phyloP scores from a whole-genome alignment of 2,888 invertebrate species.

The Sarcophaga caerulescens region DNA sequence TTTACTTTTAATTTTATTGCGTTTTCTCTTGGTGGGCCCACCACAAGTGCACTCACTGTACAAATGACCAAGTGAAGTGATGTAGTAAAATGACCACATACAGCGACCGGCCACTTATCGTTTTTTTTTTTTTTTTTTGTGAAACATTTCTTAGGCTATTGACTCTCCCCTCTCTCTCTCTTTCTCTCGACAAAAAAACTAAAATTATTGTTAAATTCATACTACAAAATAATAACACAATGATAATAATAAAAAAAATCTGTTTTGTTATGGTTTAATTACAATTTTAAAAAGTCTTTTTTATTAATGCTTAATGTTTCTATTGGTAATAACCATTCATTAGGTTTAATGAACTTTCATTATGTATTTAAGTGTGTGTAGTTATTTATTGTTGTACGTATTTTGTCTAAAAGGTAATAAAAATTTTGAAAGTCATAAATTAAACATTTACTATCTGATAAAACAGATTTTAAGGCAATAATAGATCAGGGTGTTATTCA shows the following conservation, averaged over 20 bases:
- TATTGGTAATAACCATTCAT: slow-evolving; percentile 26
- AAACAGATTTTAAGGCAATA: no score
- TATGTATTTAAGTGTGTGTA: not conserved
- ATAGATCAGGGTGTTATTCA: no score
- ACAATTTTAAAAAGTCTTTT: slow-evolving; percentile 22
- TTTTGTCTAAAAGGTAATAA: not conserved
- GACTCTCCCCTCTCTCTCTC: slow-evolving; percentile 18
- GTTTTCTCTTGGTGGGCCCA: not conserved
- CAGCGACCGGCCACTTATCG: slow-evolving; percentile 18
- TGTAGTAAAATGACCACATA: slow-evolving; percentile 39
- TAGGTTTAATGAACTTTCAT: slow-evolving; percentile 46
- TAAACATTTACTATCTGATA: no score
- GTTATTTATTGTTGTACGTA: no score
- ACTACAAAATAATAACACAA: not conserved
- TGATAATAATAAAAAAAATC: slow-evolving; percentile 11
- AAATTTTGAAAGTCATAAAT: not conserved
- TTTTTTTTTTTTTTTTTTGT: slow-evolving; percentile 14
- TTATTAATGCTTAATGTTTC: slow-evolving; percentile 2
- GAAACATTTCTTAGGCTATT: slow-evolving; percentile 40
- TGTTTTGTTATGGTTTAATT: slow-evolving; percentile 30
- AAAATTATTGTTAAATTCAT: not conserved
- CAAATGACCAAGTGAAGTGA: slow-evolving; percentile 5
- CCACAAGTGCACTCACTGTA: not conserved
- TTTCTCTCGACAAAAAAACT: not conserved
- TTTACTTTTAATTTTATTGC: not conserved